phyloP scores from a whole-genome alignment of 2,888 invertebrate species.

The Ptilodon capucinus region DNA sequence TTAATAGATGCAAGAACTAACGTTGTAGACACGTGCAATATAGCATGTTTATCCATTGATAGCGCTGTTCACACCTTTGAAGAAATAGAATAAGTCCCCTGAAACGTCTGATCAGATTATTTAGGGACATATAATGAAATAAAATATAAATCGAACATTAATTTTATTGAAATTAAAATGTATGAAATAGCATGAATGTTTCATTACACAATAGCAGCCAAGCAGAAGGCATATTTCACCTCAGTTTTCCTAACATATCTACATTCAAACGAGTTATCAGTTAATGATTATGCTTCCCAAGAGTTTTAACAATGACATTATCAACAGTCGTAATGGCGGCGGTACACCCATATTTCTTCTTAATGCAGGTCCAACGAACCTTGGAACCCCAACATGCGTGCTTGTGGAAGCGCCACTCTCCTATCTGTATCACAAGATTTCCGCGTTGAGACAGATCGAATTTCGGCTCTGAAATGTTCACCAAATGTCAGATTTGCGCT shows the following conservation, averaged over 20 bases:
- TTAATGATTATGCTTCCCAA: conserved; percentile 72
- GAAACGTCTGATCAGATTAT: not conserved
- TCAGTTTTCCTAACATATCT: no score
- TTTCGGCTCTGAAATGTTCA: conserved; percentile 59
- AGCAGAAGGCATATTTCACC: no score
- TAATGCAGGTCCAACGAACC: conserved; percentile 75
- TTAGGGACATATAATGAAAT: not conserved
- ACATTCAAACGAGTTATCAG: not conserved
- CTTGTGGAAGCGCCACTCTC: conserved; percentile 74
- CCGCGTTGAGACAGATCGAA: conserved; percentile 73
- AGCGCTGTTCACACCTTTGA: no score
- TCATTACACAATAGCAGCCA: not conserved
- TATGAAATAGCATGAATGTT: not conserved
- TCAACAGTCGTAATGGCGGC: conserved; percentile 73
- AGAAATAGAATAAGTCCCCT: no score
- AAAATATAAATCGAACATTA: not conserved
- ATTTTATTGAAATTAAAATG: not conserved
- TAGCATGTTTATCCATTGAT: not conserved
- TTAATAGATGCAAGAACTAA: conserved; percentile 28
- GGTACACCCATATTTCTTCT: conserved; percentile 72
- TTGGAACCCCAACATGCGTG: conserved; percentile 75
- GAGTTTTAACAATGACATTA: conserved; percentile 71
- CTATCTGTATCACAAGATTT: conserved; percentile 72
- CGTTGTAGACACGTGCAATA: not conserved
- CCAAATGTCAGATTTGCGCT: no score